Conservation (phyloP, 2,888 invertebrate genomes). For the Drosophila acutilabella region DNA sequence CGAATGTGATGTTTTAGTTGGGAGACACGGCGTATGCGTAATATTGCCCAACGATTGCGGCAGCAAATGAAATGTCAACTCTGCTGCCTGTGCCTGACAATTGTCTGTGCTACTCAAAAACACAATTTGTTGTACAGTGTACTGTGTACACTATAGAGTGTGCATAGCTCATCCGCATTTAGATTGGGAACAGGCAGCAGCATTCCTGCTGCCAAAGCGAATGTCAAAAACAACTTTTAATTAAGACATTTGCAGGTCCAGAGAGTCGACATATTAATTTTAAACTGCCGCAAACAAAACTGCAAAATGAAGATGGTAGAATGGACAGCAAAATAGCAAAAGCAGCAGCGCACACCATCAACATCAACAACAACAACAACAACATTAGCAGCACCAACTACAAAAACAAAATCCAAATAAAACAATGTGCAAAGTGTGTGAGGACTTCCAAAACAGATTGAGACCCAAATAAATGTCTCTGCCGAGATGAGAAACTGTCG, state of each 20-base stretch:
- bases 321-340: constrained; percentile 38
- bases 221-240: constrained; percentile 69
- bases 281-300: constrained; percentile 62
- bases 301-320: constrained; percentile 53
- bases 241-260: constrained; percentile 73
- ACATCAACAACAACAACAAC: constrained; percentile 9
- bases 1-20: constrained; percentile 4
- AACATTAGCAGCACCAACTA: constrained; percentile 18
- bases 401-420: constrained; percentile 5
- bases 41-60: constrained; percentile 29
- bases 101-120: constrained; percentile 35
- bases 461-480: constrained; percentile 66
- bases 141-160: constrained; percentile 9
- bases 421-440: constrained; percentile 57
- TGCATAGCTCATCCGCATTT: constrained; percentile 12
- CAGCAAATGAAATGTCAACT: constrained; percentile 50
- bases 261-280: constrained; percentile 69
- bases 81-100: constrained; percentile 37
- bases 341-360: constrained; percentile 24
- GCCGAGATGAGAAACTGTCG: constrained; percentile 38
- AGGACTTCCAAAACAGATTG: constrained; percentile 53
- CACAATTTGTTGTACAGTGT: constrained; percentile 38
- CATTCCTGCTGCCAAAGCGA: constrained; percentile 37
- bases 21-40: constrained; percentile 55
- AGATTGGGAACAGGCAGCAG: constrained; percentile 4